These are phyloP conservation scores for Zosterops hypoxanthus DNA, from an alignment of 2,113 vertebrate genomes.

Conservation along the genomic window DNA sequence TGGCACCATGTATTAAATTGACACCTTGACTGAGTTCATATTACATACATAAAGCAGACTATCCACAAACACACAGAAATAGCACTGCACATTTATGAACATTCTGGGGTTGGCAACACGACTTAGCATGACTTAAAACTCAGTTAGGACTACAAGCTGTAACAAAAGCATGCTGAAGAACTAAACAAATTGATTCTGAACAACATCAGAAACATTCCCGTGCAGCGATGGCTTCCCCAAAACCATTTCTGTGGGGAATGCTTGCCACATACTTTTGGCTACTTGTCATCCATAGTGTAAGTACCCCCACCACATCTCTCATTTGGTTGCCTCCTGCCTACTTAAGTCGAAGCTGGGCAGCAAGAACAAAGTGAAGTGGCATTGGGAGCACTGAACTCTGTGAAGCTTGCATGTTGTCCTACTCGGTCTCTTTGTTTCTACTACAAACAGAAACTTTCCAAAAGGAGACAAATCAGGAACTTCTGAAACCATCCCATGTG, in stretches of 20 bases:
- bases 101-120: neutral
- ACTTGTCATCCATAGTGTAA: neutral
- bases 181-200: neutral
- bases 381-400: neutral
- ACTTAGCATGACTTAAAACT: neutral
- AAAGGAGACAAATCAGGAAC: neutral
- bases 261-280: neutral
- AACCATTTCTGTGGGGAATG: neutral
- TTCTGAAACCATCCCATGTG: neutral
- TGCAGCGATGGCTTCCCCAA: neutral
- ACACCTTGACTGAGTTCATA: neutral
- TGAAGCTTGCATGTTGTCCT: neutral
- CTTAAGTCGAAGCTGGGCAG: neutral
- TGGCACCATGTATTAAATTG: neutral
- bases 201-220: neutral
- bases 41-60: neutral
- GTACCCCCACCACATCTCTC: neutral
- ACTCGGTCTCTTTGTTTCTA: neutral
- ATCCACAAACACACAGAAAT: neutral
- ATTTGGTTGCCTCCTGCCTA: neutral
- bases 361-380: neutral
- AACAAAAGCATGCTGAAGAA: neutral
- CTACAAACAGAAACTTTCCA: neutral
- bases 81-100: neutral
- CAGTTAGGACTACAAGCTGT: neutral